Evolutionary conservation across 2,113 vertebrate species (phyloP), one percentile per base, ranked within the genome.

Genomic region (Nothobranchius furzeri): DNA sequence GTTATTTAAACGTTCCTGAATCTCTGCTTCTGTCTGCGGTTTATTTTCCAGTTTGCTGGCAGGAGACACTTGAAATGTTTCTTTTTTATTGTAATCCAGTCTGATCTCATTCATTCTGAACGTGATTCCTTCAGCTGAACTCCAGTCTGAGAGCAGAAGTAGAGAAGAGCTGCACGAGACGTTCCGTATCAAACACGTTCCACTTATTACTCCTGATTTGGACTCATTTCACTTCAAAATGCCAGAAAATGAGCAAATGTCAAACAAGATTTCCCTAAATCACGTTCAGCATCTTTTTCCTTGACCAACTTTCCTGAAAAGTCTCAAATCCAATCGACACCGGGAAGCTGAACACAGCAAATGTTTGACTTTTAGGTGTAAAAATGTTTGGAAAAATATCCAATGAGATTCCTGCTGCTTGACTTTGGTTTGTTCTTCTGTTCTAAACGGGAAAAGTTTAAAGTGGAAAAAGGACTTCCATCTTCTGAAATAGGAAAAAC

Each of bases 41-140:
- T 60, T 47, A 25, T 62, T 60, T 43, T 60, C 24, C 20, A 46
- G 42, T 11, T 25, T 54, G 52, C 52, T 35, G 52, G 25, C 52
- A 54, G 52, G 52, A 54, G 52, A 54, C 24, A 14, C 36, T 42
- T 17, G n/a, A 9, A 52, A 11, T 24, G 17, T 52, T 53, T 12
- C 24, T 42, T 42, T 58, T 58, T 35, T 58, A 12, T 47, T 60
- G 47, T 60, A 60, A 46, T 60, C 20, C 58, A 37, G 60, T 50
- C 47, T 50, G 46, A 37, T 50, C 17, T 42, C 49, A 24, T 52
- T 64, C 12, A 49, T 37, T 37, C 61, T 30, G 58, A 47, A 43
- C 15, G 20, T 15, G 58, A 30, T 25, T 60, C 20, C 30, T 59
- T 59, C 20, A 24, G 12, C 40, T 63, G 4, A 51, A 35, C 24